Base-by-base conservation (phyloP, 2,797 vertebrate species). In the Agapornis canus region DNA sequence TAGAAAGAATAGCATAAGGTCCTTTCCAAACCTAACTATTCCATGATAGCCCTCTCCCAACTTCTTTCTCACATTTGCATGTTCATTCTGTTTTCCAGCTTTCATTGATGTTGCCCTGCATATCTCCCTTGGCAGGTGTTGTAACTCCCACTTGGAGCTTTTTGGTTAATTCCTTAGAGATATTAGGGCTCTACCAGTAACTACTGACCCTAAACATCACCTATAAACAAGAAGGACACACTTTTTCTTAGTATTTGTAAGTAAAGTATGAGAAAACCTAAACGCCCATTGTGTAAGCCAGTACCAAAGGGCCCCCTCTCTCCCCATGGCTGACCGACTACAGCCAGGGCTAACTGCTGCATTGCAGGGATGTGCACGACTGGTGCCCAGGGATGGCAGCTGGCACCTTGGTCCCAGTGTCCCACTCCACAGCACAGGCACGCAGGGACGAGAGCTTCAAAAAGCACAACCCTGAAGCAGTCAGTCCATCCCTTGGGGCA, bases 301-400 rank as follows among this genome's bases (percentile, higher is more conserved):
- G 52, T 42, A 27, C 6, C 42, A 12, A 66, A 37, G 35, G 18
- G 12, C 7, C 14, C 4, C 8, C 4, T 48, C 25, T 4, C 26
- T 51, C 17, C 51, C 40, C 16, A 20, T 1, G 15, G 9, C 19
- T 5, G 82, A 14, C n/a, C 1, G 54, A 23, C 23, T 8, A 2
- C 42, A 56, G 45, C 16, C 75, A 6, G 18, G 57, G 29, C 31
- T 27, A 23, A 7, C 15, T 32, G 35, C n/a, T 1, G 1, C 60
- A 8, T 10, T 57, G 27, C 60, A 52, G 49, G n/a, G 65, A 54
- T 19, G 69, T 0, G 29, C 27, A 5, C 1, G 39, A 13, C 0
- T 23, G 68, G 54, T 11, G 11, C 35, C n/a, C 32, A 8, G n/a
- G 65, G 7, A 32, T 4, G 52, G 31, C 63, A 42, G 72, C 56